These are phyloP conservation scores for Aethina tumida DNA, from an alignment of 1,140 invertebrate species.

Conservation along the genomic window DNA sequence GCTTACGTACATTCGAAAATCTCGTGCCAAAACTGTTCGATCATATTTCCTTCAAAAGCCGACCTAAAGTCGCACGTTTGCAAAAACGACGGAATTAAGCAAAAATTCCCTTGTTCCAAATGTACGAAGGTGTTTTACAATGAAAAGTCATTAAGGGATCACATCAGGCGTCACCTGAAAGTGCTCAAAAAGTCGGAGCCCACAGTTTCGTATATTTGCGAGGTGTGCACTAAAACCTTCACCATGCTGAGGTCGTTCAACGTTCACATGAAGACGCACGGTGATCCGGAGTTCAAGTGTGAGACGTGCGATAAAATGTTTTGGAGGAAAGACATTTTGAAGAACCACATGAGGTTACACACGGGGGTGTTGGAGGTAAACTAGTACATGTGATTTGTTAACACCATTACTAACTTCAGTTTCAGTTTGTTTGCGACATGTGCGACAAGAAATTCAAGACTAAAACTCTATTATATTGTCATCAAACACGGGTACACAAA, in stretches of 20 bases:
- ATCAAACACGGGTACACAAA: conserved; percentile 1
- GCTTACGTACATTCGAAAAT: conserved; percentile 20
- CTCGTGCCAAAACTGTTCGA: conserved; percentile 22
- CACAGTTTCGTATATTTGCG: conserved; percentile 23
- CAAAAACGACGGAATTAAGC: conserved; percentile 11
- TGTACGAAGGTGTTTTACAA: conserved; percentile 31
- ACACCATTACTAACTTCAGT: not conserved
- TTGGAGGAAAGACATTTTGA: conserved; percentile 20
- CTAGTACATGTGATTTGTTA: not conserved
- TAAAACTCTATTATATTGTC: not conserved
- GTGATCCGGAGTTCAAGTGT: conserved; percentile 23
- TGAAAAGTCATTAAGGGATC: conserved; percentile 22
- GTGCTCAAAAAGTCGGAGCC: too few species aligned
- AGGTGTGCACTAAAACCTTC: conserved; percentile 25
- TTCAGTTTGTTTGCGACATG: too few species aligned
- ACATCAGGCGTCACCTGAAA: conserved; percentile 25
- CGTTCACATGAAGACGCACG: conserved; percentile 26
- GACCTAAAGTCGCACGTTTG: conserved; percentile 23
- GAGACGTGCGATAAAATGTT: conserved; percentile 31
- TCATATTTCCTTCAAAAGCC: conserved; percentile 16
- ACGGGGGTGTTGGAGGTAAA: not conserved
- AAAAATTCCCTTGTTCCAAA: conserved; percentile 22
- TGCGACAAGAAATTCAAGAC: too few species aligned
- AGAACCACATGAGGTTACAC: conserved; percentile 20
- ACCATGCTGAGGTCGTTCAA: conserved; percentile 17